Base-by-base conservation (phyloP, 2,797 vertebrate genomes). In the Darevskia mixta region DNA sequence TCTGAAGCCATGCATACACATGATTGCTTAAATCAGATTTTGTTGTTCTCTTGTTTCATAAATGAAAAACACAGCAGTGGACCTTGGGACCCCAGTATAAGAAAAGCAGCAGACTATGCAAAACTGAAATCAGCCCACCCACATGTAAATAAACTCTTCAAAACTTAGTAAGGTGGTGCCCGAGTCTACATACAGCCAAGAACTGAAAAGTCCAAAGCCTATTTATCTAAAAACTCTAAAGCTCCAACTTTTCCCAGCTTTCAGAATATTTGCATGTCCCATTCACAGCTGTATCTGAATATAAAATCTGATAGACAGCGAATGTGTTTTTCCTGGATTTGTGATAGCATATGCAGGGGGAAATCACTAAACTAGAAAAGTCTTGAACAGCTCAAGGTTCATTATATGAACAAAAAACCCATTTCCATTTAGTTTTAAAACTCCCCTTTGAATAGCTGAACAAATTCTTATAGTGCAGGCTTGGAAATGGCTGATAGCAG, bases 371-470 rank as follows among this genome's bases (percentile, higher is more conserved):
- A 82, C 43, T 0, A 67, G 29, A 82, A 1, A 8, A 49, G 82
- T 1, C 80, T 89, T n/a, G 25, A n/a, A 82, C 43, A 17, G 69
- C 72, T 87, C 61, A 83, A 69, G 41, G 29, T 79, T 76, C 64
- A 23, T 29, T 91, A 66, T 41, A 61, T 32, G 27, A 82, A 64
- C 45, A 43, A 58, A 81, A 91, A 78, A 35, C 20, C 79, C 86
- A 3, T 91, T 38, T 45, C 67, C 32, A 81, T 67, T 86, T 38
- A 9, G 83, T 94, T 85, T 58, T 89, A 49, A 88, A 55, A 87
- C 2, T 38, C 32, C 13, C 35, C 83, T 89, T 87, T 84, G 38
- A 25, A 83, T 86, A 88, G 79, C 29, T 15, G 58, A 41, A 66
- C 73, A 85, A 87, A 92, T 88, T 85, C 64, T 5, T 77, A 58